Evolutionary conservation across 2,797 vertebrate genomes (phyloP), one percentile per base, ranked within the genome.

Genomic region (Lepus oiostolus): DNA sequence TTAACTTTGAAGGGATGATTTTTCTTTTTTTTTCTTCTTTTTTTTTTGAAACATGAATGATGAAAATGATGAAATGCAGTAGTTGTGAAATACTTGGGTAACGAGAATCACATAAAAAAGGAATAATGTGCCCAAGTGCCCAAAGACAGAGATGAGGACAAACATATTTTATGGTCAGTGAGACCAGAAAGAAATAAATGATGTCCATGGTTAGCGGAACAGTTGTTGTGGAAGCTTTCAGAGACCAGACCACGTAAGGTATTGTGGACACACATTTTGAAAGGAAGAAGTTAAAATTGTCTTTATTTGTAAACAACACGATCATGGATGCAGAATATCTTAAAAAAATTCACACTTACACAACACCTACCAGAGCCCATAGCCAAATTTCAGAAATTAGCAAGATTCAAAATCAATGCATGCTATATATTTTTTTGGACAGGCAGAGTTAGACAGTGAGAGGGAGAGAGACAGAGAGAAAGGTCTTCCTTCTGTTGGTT

Each of bases 361-460:
- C 22, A 22, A 81, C 47, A 7, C 19, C 9, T 22, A 14, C 16
- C 28, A 38, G 12, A 76, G 22, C 0, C 7, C 32, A 85, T 68
- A 71, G 84, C 9, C 58, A 94, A 95, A 86, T 85, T 79, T 68
- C 60, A 68, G 58, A 72, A 95, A 58, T 22, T 13, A 17, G 13
- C 14, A 76, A 86, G 11, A 72, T 58, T 26, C 0, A 50, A 93
- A 12, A 54, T 84, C 5, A 52, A 54, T 68, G 50, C 4, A n/a
- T 21, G 21, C 60, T 60, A 50, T 12, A n/a, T 82, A 35, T 35
- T 35, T 35, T 35, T 35, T 35, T 35, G 35, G 35, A 35, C 35
- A 35, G 35, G 35, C 35, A 35, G 35, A 35, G 4, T 35, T 35
- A 35, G 35, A 35, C 35, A 35, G 35, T 35, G 35, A 35, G 35